Evolutionary conservation across 2,797 vertebrate species (phyloP), one percentile per base, ranked within the genome.

Genomic region (Scolopax bukidnonensis): DNA sequence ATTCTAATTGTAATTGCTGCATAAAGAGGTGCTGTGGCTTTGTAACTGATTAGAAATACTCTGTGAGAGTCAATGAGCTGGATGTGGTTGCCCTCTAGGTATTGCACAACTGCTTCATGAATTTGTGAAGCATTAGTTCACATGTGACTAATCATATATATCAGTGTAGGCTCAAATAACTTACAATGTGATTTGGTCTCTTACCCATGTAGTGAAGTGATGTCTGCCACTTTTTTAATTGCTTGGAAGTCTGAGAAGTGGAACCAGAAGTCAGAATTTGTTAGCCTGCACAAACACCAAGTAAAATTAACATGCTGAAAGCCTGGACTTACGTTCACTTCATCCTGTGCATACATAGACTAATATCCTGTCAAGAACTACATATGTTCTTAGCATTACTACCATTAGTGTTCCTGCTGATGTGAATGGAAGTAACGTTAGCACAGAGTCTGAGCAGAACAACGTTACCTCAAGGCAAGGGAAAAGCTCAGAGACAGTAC

Each of bases 181-280:
- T 83, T 84, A 75, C 6, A 17, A 80, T 80, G 69, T 67, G 71
- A 92, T 79, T 76, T 64, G 79, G 84, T 82, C 56, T 85, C 85
- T 81, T 81, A 84, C 21, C 60, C 60, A 36, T 8, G 40, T 63
- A 83, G 69, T n/a, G 41, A 92, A 91, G 73, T 65, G 67, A 94
- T 69, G 83, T 63, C 91, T 88, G 50, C 73, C 78, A 74, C 73
- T 56, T 64, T 78, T 91, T 63, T 83, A 87, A 81, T 93, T 94
- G 92, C 73, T 83, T 48, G 38, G 9, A 54, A 84, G 60, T 76
- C 73, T 81, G 64, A 91, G 54, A 69, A 79, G 30, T 78, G 50
- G 43, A 88, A 94, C 71, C 30, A 84, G 82, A 95, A 93, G 80
- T 56, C 73, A 71, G 86, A 67, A 60, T 67, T 74, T 38, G 51